Evolutionary conservation across 2,113 vertebrate species (phyloP).

Genomic region (Nannospalax galili): DNA sequence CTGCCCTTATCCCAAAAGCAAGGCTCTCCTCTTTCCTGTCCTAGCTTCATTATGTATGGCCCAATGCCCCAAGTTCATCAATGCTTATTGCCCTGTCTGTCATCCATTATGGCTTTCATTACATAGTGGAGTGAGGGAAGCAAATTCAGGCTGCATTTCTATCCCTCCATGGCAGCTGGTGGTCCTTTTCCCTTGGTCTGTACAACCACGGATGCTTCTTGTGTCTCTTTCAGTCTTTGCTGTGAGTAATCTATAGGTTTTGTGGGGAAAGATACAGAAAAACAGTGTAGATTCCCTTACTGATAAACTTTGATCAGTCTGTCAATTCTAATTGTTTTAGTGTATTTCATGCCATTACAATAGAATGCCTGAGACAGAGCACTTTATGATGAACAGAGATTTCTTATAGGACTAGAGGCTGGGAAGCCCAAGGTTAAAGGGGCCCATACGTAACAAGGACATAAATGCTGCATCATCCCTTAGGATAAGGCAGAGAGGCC

Average conservation of each 20-base stretch:
- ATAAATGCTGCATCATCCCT: too few relatives aligned
- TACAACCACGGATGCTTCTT: not conserved
- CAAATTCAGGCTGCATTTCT: not conserved
- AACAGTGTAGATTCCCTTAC: not conserved
- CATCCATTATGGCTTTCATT: not conserved
- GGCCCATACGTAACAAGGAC: not conserved
- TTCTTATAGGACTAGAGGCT: not conserved
- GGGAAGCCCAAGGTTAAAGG: not conserved
- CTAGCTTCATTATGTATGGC: not conserved
- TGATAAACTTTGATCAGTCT: not conserved
- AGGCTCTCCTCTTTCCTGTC: not conserved
- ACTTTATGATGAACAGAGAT: not conserved
- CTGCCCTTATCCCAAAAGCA: not conserved
- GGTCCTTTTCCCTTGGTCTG: not conserved
- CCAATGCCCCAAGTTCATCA: not conserved
- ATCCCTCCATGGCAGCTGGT: not conserved
- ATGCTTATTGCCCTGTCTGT: not conserved
- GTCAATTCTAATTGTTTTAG: not conserved
- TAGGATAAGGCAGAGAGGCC: not conserved
- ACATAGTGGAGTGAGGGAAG: not conserved
- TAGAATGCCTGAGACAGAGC: not conserved
- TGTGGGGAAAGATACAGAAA: not conserved
- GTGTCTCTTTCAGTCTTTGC: not conserved
- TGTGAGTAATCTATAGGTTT: not conserved
- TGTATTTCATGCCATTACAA: not conserved